Evolutionary conservation across 2,113 vertebrate species (phyloP).

Genomic region (Callithrix jacchus): DNA sequence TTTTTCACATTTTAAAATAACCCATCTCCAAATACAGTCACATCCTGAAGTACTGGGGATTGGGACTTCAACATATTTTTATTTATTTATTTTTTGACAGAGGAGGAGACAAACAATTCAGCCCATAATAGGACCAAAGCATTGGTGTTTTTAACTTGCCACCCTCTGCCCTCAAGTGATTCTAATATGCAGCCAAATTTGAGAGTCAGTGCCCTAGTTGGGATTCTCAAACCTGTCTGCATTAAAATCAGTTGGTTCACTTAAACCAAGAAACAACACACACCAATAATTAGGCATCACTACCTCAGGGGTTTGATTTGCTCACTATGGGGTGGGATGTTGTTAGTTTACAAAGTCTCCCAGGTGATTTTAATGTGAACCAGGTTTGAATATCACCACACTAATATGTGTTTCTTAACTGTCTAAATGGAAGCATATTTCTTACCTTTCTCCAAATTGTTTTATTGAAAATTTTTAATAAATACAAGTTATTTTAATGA

Average conservation of each 20-base stretch:
- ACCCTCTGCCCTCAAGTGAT: not conserved
- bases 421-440: not conserved
- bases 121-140: not conserved
- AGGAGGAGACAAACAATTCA: not conserved
- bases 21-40: not conserved
- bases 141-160: not conserved
- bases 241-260: not conserved
- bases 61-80: not conserved
- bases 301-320: not conserved
- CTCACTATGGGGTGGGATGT: not conserved
- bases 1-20: not conserved
- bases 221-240: not conserved
- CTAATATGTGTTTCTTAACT: slow-evolving; percentile 4
- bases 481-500: not conserved
- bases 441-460: not conserved
- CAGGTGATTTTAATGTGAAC: not conserved
- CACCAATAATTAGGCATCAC: not conserved
- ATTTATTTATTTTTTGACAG: no score
- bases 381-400: not conserved
- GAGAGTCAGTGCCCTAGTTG: not conserved
- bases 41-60: not conserved
- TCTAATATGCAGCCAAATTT: not conserved
- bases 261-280: not conserved
- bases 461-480: slow-evolving; percentile 3
- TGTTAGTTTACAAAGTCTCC: not conserved